Evolutionary conservation across 2,888 invertebrate species (phyloP).

Genomic region (Troides helena): DNA sequence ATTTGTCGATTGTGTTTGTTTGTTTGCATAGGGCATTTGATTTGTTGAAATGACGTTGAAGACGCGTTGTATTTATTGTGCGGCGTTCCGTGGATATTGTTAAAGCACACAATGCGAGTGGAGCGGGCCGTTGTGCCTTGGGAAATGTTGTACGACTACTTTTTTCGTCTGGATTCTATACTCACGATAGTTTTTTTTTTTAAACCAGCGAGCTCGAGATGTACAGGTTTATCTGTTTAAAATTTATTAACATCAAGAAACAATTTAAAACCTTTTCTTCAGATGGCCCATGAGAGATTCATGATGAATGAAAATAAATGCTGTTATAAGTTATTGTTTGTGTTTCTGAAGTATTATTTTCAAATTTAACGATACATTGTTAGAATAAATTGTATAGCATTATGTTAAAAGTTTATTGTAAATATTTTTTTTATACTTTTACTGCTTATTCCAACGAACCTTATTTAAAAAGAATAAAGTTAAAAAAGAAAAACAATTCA

Average conservation of each 20-base stretch:
- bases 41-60: slow-evolving; percentile 69
- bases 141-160: slow-evolving; percentile 80
- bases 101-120: slow-evolving; percentile 76
- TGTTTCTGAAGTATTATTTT: slow-evolving; percentile 38
- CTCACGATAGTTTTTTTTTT: slow-evolving; percentile 77
- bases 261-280: slow-evolving; percentile 77
- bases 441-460: too few relatives aligned
- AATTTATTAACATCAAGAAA: slow-evolving; percentile 80
- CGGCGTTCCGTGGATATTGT: slow-evolving; percentile 72
- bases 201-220: slow-evolving; percentile 75
- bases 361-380: slow-evolving; percentile 29
- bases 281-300: slow-evolving; percentile 68
- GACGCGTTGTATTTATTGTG: slow-evolving; percentile 69
- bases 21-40: slow-evolving; percentile 70
- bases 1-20: slow-evolving; percentile 65
- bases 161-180: slow-evolving; percentile 80
- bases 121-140: slow-evolving; percentile 78
- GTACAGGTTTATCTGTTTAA: slow-evolving; percentile 80
- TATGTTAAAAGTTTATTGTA: too few relatives aligned
- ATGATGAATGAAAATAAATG: slow-evolving; percentile 69
- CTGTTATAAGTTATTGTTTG: slow-evolving; percentile 60
- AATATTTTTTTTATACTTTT: too few relatives aligned
- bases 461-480: too few relatives aligned
- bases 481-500: too few relatives aligned
- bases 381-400: neutral